Percentiles rank a stretch among this genome's conserved stretches.
Evolutionary conservation across 2,113 vertebrate genomes (phyloP).

Genomic region (Sardina pilchardus): DNA sequence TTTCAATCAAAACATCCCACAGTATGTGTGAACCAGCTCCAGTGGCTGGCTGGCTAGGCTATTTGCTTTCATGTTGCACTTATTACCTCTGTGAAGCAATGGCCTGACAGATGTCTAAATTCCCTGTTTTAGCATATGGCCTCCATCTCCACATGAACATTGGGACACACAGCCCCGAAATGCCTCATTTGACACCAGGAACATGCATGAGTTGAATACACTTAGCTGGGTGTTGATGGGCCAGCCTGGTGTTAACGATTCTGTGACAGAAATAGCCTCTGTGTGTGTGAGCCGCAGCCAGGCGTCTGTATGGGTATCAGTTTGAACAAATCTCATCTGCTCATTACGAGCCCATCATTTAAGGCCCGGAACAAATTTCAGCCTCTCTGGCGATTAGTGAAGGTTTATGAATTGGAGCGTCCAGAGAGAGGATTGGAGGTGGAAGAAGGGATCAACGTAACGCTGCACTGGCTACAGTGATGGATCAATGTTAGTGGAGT

Average conservation of each 20-base stretch:
- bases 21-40: background rate
- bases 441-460: background rate
- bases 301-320: background rate
- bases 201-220: slow-evolving; percentile 17
- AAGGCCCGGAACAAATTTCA: background rate
- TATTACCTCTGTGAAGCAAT: slow-evolving; percentile 3
- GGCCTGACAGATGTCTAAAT: slow-evolving; percentile 35
- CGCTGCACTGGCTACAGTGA: background rate
- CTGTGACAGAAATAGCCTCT: slow-evolving; percentile 18
- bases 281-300: background rate
- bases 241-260: slow-evolving; percentile 30
- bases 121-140: slow-evolving; percentile 36
- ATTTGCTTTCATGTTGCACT: background rate
- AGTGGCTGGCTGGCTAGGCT: background rate
- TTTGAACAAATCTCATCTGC: background rate
- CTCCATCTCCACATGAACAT: slow-evolving; percentile 15
- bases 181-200: slow-evolving; percentile 18
- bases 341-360: background rate
- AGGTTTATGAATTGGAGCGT: background rate
- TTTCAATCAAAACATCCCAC: background rate
- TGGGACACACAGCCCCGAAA: background rate
- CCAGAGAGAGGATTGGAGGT: background rate
- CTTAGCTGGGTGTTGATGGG: slow-evolving; percentile 29
- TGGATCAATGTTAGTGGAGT: background rate
- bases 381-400: background rate